A percentile compares a stretch with the other conserved stretches of the same genome.
phyloP scores from a whole-genome alignment of 2,888 invertebrate species.

The Pollenia labialis region DNA sequence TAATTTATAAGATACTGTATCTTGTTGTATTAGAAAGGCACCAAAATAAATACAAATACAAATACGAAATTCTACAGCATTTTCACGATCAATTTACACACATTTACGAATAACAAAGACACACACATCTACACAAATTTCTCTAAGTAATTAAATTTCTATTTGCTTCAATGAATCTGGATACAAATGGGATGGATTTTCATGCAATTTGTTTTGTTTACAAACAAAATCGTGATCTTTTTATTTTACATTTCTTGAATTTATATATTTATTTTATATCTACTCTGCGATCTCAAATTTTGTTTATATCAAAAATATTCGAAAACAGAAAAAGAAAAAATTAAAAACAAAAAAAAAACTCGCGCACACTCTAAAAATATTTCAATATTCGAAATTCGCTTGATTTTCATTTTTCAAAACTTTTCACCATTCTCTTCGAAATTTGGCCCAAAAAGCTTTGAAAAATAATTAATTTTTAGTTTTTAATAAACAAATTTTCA shows the following conservation, averaged over 20 bases:
- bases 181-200: constrained; percentile 10
- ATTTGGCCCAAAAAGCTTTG: constrained; percentile 70
- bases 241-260: constrained; percentile 18
- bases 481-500: constrained; percentile 54
- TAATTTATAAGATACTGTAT: too few species aligned
- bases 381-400: constrained; percentile 49
- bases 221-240: constrained; percentile 62
- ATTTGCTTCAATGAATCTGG: constrained; percentile 6
- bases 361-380: constrained; percentile 46
- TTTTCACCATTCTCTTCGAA: constrained; percentile 59
- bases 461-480: background rate
- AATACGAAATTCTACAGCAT: constrained; percentile 17
- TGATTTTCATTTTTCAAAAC: constrained; percentile 44
- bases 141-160: background rate
- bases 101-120: background rate
- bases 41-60: too few species aligned
- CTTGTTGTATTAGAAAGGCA: too few species aligned
- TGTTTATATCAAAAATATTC: constrained; percentile 54
- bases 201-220: constrained; percentile 49
- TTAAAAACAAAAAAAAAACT: background rate
- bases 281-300: constrained; percentile 48
- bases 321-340: background rate
- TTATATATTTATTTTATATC: background rate
- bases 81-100: constrained; percentile 48
- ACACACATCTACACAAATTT: background rate